Evolutionary conservation across 2,113 vertebrate species (phyloP).

Genomic region (Dipodomys merriami): DNA sequence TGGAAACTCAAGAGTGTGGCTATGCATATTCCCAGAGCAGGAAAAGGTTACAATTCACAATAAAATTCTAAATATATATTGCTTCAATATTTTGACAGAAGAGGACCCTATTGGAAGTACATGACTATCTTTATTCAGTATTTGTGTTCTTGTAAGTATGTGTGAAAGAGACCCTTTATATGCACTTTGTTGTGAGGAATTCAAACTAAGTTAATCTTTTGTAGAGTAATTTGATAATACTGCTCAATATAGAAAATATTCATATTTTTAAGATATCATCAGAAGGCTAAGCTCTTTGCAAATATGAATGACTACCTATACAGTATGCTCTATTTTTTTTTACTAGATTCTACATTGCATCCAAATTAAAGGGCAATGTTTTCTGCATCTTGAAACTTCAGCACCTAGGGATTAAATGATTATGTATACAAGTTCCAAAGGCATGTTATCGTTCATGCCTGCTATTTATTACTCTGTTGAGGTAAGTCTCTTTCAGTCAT

Average conservation of each 20-base stretch:
- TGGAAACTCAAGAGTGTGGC: background rate
- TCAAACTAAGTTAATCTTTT: background rate
- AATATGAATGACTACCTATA: too few relatives aligned
- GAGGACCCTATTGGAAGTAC: too few relatives aligned
- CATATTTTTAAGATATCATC: background rate
- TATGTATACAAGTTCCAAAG: too few relatives aligned
- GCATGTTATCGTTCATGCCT: too few relatives aligned
- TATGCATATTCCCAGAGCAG: background rate
- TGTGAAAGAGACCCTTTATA: background rate
- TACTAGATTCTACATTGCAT: too few relatives aligned
- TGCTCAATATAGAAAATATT: background rate
- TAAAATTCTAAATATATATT: background rate
- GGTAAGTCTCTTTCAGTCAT: too few relatives aligned
- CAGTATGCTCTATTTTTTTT: too few relatives aligned
- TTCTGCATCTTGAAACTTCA: too few relatives aligned
- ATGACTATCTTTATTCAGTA: too few relatives aligned
- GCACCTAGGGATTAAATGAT: too few relatives aligned
- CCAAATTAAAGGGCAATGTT: too few relatives aligned
- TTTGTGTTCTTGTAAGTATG: background rate
- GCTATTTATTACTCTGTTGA: too few relatives aligned
- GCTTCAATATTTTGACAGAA: background rate
- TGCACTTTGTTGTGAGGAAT: background rate
- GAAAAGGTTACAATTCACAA: background rate
- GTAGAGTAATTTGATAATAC: background rate
- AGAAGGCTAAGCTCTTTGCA: background rate